phyloP scores from a whole-genome alignment of 2,797 vertebrate species.

The Xiphorhynchus erythropygius region DNA sequence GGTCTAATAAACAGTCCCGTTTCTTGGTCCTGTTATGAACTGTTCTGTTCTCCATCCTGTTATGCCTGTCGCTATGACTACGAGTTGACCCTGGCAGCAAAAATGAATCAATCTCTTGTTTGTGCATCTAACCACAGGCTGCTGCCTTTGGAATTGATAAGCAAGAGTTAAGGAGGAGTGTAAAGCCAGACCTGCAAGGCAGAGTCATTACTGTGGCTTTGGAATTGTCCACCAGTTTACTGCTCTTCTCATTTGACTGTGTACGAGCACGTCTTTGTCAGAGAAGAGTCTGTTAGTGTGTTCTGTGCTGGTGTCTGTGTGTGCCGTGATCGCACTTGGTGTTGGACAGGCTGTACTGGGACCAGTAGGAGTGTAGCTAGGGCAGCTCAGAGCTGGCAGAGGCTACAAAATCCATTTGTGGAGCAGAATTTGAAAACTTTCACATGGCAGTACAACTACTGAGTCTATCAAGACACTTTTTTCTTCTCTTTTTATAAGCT shows the following conservation, averaged over 20 bases:
- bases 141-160: not conserved
- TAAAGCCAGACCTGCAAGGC: not conserved
- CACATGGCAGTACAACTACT: not conserved
- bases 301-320: rapidly evolving
- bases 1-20: not conserved
- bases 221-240: not conserved
- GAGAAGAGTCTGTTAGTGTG: not conserved
- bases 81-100: slow-evolving; percentile 44
- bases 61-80: slow-evolving; percentile 52
- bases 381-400: not conserved
- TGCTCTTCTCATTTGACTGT: not conserved
- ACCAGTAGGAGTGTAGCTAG: not conserved
- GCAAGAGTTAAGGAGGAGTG: not conserved
- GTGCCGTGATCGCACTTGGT: not conserved
- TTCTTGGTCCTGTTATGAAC: slow-evolving; percentile 30
- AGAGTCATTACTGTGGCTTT: not conserved
- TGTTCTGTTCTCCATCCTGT: slow-evolving; percentile 51
- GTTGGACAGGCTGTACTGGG: not conserved
- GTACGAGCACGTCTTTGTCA: not conserved
- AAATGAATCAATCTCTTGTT: slow-evolving; percentile 44
- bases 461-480: not conserved
- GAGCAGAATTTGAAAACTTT: not conserved
- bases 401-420: not conserved
- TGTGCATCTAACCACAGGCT: slow-evolving; percentile 26
- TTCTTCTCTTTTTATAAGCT: not conserved